Evolutionary conservation across 2,797 vertebrate species (phyloP).

Genomic region (Crax fasciolata): DNA sequence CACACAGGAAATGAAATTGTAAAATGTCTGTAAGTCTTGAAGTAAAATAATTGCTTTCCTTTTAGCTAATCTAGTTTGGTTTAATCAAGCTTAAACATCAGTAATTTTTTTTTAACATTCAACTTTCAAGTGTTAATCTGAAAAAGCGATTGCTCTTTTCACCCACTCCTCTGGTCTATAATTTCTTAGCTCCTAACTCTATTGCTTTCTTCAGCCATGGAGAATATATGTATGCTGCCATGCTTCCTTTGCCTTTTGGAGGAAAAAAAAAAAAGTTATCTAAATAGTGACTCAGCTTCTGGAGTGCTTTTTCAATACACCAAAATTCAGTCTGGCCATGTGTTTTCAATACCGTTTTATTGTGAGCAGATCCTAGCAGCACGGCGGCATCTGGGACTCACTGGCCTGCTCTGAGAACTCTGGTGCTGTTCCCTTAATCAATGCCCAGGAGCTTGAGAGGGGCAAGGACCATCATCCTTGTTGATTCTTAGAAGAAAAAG

Average conservation of each 20-base stretch:
- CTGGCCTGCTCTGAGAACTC: neutral
- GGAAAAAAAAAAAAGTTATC: neutral
- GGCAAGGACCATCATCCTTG: neutral
- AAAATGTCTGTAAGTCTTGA: neutral
- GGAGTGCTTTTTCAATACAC: neutral
- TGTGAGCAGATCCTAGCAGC: neutral
- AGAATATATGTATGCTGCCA: neutral
- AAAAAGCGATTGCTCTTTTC: neutral
- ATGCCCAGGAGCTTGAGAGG: neutral
- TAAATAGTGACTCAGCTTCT: neutral
- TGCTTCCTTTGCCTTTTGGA: neutral
- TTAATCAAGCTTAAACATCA: neutral
- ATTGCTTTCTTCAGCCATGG: neutral
- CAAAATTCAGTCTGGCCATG: neutral
- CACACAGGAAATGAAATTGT: neutral
- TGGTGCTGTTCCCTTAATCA: neutral
- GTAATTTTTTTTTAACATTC: neutral
- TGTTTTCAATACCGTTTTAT: neutral
- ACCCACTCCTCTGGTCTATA: accelerated
- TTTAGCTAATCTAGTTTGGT: neutral
- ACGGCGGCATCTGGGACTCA: neutral
- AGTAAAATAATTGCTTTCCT: neutral
- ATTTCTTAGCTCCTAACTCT: neutral
- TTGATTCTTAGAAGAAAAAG: neutral
- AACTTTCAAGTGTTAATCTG: neutral